A percentile compares a stretch with the other conserved stretches of the same genome.
Conservation (phyloP, 2,797 vertebrate species). For the Carapus acus region DNA sequence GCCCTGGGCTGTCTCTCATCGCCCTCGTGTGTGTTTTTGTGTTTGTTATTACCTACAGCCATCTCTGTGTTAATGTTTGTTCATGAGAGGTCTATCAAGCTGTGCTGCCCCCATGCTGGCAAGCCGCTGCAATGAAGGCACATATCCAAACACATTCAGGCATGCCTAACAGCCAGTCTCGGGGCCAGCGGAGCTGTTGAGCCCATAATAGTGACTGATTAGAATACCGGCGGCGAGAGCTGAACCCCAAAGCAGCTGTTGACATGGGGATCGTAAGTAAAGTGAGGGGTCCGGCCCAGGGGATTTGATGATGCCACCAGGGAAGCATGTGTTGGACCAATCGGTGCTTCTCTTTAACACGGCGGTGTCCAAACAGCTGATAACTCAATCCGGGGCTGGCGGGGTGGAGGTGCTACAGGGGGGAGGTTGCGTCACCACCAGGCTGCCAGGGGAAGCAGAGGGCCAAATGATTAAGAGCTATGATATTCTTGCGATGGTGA, state of each 20-base stretch:
- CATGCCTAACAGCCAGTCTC: conserved; percentile 56
- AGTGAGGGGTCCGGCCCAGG: conserved; percentile 56
- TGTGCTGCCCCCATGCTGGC: conserved; percentile 50
- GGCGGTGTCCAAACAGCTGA: conserved; percentile 60
- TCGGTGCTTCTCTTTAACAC: conserved; percentile 54
- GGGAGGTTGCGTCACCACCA: conserved; percentile 28
- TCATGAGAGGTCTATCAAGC: conserved; percentile 34
- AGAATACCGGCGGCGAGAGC: conserved; percentile 57
- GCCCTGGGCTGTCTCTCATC: conserved; percentile 10
- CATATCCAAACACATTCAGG: conserved; percentile 50
- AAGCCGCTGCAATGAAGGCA: conserved; percentile 49
- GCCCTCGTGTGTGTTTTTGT: conserved; percentile 2
- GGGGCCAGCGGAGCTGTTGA: conserved; percentile 49
- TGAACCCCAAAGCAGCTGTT: conserved; percentile 65
- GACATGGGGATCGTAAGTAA: conserved; percentile 64
- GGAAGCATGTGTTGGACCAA: conserved; percentile 60
- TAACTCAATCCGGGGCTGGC: conserved; percentile 47
- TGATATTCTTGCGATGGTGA: conserved; percentile 3
- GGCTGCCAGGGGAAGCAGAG: conserved; percentile 36
- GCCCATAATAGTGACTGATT: conserved; percentile 61
- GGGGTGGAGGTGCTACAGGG: conserved; percentile 26
- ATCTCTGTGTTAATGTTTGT: conserved; percentile 3
- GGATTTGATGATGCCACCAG: conserved; percentile 63
- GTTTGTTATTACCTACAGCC: conserved; percentile 3
- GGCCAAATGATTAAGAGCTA: conserved; percentile 29